Evolutionary conservation across 2,113 vertebrate species (phyloP).

Genomic region (Echinops telfairi): DNA sequence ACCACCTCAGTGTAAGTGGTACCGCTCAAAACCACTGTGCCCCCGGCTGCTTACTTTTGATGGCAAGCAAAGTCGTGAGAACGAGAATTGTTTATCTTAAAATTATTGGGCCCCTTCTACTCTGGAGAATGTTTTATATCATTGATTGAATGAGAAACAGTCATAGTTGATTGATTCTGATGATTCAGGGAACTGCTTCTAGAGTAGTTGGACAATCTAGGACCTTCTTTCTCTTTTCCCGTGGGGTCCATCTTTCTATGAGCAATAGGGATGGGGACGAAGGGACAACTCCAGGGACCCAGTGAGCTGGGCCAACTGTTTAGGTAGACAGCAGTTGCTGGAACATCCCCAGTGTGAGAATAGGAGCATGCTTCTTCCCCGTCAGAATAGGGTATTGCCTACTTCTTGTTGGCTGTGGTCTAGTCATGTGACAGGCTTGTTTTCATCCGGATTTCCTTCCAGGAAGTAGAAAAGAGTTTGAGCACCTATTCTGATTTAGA

Average conservation of each 20-base stretch:
- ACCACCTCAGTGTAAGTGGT: neutral
- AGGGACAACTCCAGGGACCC: neutral
- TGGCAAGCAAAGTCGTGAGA: neutral
- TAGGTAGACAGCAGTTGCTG: neutral
- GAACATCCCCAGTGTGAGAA: neutral
- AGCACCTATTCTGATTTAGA: neutral
- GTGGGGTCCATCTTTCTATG: neutral
- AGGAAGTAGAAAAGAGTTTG: neutral
- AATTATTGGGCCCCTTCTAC: neutral
- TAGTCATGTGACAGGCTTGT: neutral
- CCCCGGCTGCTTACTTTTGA: neutral
- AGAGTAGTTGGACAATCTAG: neutral
- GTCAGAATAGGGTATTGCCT: neutral
- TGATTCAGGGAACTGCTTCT: constrained; percentile 22
- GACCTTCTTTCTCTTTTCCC: neutral
- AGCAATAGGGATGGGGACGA: neutral
- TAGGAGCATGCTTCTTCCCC: neutral
- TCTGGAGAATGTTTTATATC: neutral
- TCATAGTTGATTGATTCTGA: neutral
- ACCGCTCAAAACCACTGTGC: neutral
- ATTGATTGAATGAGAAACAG: neutral
- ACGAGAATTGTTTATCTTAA: neutral
- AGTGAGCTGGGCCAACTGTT: neutral
- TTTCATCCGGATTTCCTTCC: neutral
- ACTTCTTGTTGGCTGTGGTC: too few species aligned